These are phyloP conservation scores for Trogon surrucura DNA, from an alignment of 2,113 vertebrate genomes.

Conservation along the genomic window DNA sequence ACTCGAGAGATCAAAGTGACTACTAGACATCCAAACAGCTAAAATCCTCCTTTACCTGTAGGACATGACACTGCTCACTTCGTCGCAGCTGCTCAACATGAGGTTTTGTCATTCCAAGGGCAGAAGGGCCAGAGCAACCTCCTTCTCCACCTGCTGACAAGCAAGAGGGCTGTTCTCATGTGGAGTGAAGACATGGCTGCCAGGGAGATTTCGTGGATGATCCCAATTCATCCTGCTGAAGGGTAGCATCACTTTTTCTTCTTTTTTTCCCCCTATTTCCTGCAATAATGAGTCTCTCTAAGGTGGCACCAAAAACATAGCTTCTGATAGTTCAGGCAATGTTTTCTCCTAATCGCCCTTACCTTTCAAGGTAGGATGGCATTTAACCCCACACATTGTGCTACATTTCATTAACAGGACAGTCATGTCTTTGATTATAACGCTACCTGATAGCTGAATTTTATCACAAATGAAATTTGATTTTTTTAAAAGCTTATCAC, in stretches of 20 bases:
- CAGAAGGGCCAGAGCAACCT: not conserved
- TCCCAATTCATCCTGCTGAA: not conserved
- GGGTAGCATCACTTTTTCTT: not conserved
- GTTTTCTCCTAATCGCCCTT: not conserved
- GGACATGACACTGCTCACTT: accelerated
- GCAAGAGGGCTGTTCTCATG: not conserved
- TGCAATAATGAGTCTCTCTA: not conserved
- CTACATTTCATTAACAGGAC: not conserved
- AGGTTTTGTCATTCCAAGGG: not conserved
- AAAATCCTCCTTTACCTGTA: not conserved
- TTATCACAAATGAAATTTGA: not conserved
- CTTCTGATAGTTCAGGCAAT: not conserved
- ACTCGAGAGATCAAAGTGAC: not conserved
- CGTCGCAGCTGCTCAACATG: not conserved
- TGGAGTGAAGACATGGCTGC: not conserved
- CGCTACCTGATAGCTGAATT: not conserved
- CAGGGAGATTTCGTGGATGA: not conserved
- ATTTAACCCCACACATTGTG: accelerated
- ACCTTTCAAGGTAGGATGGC: accelerated
- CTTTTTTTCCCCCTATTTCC: too few relatives aligned
- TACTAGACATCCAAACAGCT: not conserved
- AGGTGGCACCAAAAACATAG: not conserved
- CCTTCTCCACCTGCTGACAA: not conserved
- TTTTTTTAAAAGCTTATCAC: not conserved
- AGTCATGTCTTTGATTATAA: not conserved